Evolutionary conservation across 2,888 invertebrate species (phyloP).

Genomic region (Eueremaeus valkanovi): DNA sequence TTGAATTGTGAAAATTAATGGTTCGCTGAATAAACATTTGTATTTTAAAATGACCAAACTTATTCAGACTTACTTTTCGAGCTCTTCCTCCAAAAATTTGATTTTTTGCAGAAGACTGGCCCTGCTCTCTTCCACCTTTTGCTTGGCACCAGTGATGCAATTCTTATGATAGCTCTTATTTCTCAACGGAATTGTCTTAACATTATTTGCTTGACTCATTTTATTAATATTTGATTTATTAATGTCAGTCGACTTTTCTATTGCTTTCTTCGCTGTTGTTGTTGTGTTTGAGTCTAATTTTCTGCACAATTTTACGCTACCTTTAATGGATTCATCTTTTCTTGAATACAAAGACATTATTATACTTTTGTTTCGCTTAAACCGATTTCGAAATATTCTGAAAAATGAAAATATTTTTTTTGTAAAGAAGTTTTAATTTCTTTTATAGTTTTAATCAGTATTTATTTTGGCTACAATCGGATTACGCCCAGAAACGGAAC

Average conservation of each 20-base stretch:
- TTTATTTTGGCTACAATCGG: background rate
- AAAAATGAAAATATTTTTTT: background rate
- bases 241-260: background rate
- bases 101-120: background rate
- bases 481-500: slow-evolving; percentile 6
- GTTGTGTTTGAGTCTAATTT: background rate
- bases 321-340: background rate
- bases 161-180: background rate
- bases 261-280: background rate
- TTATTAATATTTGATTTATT: background rate
- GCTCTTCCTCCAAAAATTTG: background rate
- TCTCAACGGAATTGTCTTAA: background rate
- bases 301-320: background rate
- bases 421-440: background rate
- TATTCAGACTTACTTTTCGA: background rate
- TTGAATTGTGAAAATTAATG: no score
- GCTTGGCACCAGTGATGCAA: background rate
- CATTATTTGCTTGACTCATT: background rate
- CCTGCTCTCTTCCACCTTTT: background rate
- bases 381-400: background rate
- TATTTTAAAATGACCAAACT: no score
- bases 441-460: background rate
- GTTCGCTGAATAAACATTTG: no score
- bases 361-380: background rate
- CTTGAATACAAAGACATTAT: no score